Evolutionary conservation across 2,113 vertebrate genomes (phyloP), one percentile per base, ranked within the genome.

Genomic region (Pseudopodoces humilis): DNA sequence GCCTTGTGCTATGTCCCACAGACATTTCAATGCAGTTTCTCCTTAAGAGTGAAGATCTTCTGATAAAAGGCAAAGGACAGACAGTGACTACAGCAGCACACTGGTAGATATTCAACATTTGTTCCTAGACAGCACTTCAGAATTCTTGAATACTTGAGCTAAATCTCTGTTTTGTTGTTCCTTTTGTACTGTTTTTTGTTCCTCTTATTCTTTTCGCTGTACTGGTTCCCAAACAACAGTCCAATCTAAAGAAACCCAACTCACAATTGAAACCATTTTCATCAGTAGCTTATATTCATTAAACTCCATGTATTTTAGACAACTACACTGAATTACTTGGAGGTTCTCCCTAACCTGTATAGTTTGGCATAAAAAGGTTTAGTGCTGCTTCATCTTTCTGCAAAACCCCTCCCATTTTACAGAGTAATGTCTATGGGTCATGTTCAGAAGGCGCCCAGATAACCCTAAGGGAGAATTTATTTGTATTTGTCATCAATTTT

Each of bases 1-100:
- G 11, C 13, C 8, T 52, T 0, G 0, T 17, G 4, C n/a, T 49
- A 5, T 21, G 15, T 58, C 6, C 33, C 8, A 21, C 4, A 47
- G 28, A 16, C 7, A 18, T 64, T 79, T 79, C 1, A 0, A 16
- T 55, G 18, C 27, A 50, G 1, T 31, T 78, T 85, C 15, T 53
- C 22, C 28, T 59, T 28, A 43, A 21, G 21, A 55, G 11, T 33
- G 49, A 85, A 67, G 41, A 72, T 6, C 11, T 72, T 90, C 21
- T 31, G 11, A 15, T 37, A 47, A 75, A 78, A 59, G 13, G 1
- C 41, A 30, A 59, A 63, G n/a, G 39, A 49, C 31, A 49, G 31
- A 33, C 7, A 75, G 7, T 0, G 0, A 43, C 30, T 52, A 16
- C 37, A 56, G n/a, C n/a, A 75, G 22, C 24, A 46, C 4, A 0